Percentiles rank a stretch among this genome's conserved stretches.
These are phyloP conservation scores for Adelphocoris suturalis DNA, from an alignment of 2,888 invertebrate genomes.

Conservation along the genomic window DNA sequence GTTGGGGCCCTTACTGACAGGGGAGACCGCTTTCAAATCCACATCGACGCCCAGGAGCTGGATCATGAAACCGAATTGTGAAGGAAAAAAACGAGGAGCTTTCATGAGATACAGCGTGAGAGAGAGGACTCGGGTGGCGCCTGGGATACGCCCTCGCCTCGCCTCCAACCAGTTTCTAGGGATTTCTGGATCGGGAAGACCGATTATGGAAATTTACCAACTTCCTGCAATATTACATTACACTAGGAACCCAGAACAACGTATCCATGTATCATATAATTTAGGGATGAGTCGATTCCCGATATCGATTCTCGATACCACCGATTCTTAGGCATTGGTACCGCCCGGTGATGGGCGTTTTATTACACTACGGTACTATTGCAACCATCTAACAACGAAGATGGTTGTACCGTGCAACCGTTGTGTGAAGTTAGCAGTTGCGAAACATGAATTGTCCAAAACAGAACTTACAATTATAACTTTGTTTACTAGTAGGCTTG, in stretches of 20 bases:
- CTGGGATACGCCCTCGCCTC: constrained; percentile 39
- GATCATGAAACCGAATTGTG: constrained; percentile 39
- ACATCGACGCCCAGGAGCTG: constrained; percentile 14
- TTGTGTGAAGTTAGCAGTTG: too few species aligned
- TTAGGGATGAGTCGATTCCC: too few species aligned
- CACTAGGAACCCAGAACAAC: background rate
- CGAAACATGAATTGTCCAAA: too few species aligned
- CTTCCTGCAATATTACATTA: constrained; percentile 4
- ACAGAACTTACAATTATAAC: too few species aligned
- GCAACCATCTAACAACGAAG: too few species aligned
- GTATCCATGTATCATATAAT: too few species aligned
- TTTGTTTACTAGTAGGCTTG: too few species aligned
- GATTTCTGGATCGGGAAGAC: constrained; percentile 28
- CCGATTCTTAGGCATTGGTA: too few species aligned
- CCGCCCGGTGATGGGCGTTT: too few species aligned
- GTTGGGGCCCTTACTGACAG: background rate
- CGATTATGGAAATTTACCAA: background rate
- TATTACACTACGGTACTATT: too few species aligned
- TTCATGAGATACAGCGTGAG: background rate
- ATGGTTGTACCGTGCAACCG: too few species aligned
- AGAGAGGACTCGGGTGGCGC: background rate
- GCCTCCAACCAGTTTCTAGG: background rate
- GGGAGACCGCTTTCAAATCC: constrained; percentile 24
- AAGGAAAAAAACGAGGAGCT: background rate
- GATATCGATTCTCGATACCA: too few species aligned